A percentile compares a stretch with the other conserved stretches of the same genome.
Evolutionary conservation across 2,888 invertebrate genomes (phyloP).

Genomic region (Anodontia alba): DNA sequence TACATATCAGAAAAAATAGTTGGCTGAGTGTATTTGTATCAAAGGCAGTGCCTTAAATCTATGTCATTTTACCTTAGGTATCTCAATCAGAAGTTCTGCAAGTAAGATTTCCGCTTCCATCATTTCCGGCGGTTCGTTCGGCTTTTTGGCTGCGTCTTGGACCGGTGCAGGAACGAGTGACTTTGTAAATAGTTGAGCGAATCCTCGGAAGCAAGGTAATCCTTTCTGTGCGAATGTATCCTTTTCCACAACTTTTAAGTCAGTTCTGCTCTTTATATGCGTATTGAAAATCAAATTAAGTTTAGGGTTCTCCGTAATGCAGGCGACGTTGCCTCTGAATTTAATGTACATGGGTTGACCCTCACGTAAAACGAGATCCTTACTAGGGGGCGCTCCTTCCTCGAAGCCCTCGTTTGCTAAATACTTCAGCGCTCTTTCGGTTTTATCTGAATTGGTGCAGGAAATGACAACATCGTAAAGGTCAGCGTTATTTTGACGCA

Average conservation of each 20-base stretch:
- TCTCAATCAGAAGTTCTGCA: constrained; percentile 76
- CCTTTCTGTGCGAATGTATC: constrained; percentile 82
- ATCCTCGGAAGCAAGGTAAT: constrained; percentile 79
- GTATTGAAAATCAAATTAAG: constrained; percentile 75
- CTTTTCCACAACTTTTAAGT: constrained; percentile 73
- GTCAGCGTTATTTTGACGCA: constrained; percentile 75
- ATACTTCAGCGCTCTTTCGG: constrained; percentile 68
- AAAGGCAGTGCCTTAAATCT: too few species aligned
- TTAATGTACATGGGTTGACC: constrained; percentile 78
- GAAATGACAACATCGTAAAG: constrained; percentile 69
- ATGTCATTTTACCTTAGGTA: constrained; percentile 83
- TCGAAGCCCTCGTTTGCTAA: constrained; percentile 75
- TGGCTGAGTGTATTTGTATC: too few species aligned
- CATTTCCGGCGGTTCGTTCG: constrained; percentile 55
- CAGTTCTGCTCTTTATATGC: constrained; percentile 69
- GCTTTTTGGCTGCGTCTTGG: constrained; percentile 43
- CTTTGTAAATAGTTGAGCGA: constrained; percentile 78
- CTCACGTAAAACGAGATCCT: constrained; percentile 75
- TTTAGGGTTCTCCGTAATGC: constrained; percentile 42
- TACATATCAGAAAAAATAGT: too few species aligned
- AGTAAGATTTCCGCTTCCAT: constrained; percentile 70
- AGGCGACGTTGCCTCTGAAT: constrained; percentile 80
- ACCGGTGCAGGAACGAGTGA: constrained; percentile 59
- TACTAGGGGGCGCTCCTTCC: constrained; percentile 75
- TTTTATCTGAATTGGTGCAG: constrained; percentile 60